Conservation (phyloP, 2,888 invertebrate species). For the Scaptodrosophila latifasciaeformis region DNA sequence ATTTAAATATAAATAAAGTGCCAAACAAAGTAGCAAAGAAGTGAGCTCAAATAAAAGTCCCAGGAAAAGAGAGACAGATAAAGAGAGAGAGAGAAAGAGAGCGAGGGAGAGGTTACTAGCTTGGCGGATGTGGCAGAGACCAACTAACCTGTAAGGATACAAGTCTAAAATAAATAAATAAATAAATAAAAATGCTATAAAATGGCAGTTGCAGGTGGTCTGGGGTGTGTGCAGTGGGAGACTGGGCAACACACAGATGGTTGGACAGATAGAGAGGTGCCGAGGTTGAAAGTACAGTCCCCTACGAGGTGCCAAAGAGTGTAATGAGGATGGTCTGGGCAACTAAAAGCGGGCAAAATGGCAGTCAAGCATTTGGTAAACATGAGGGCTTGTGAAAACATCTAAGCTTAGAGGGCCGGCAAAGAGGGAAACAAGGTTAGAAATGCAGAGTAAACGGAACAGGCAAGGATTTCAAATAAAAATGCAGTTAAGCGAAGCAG, state of each 20-base stretch:
- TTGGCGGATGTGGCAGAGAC: neutral
- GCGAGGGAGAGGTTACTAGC: neutral
- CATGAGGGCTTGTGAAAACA: neutral
- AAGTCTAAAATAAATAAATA: constrained; percentile 56
- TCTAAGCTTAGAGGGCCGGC: neutral
- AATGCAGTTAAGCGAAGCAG: too few species aligned
- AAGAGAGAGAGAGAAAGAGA: neutral
- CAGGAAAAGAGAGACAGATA: constrained; percentile 16
- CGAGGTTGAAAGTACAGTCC: too few species aligned
- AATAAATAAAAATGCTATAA: constrained; percentile 60
- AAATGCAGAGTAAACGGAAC: too few species aligned
- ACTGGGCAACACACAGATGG: constrained; percentile 7
- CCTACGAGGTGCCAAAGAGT: neutral
- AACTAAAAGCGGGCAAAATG: neutral
- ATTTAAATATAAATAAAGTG: constrained; percentile 69
- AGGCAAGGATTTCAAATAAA: too few species aligned
- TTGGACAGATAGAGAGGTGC: constrained; percentile 26
- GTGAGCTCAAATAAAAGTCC: constrained; percentile 31
- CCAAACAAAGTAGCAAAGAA: constrained; percentile 57
- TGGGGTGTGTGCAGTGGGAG: constrained; percentile 23
- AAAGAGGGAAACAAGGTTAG: too few species aligned
- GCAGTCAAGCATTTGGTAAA: neutral
- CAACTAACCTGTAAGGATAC: constrained; percentile 30
- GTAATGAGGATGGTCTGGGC: neutral
- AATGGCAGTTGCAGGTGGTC: constrained; percentile 56